Conservation (phyloP, 2,113 vertebrate genomes). For the Carlito syrichta region DNA sequence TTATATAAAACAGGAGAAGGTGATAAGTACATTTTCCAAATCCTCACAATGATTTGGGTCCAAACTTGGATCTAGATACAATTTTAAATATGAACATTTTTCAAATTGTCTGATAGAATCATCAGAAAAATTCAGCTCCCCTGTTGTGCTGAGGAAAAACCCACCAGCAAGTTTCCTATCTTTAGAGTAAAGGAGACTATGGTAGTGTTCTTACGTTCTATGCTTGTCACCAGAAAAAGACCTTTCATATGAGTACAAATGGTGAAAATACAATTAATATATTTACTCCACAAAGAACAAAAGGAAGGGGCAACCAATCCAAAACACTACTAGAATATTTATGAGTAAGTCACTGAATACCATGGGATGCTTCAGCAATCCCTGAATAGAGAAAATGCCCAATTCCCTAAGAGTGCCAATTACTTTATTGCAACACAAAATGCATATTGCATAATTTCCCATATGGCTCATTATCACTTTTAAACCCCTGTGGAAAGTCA, state of each 20-base stretch:
- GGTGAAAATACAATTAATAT: neutral
- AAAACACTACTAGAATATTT: slow-evolving; percentile 22
- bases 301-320: neutral
- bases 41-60: neutral
- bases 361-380: neutral
- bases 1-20: neutral
- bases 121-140: neutral
- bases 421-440: slow-evolving; percentile 17
- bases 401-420: slow-evolving; percentile 2
- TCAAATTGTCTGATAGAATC: neutral
- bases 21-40: neutral
- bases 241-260: neutral
- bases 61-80: neutral
- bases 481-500: neutral
- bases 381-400: neutral
- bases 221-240: neutral
- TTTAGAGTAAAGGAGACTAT: neutral
- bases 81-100: neutral
- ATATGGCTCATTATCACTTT: slow-evolving; percentile 3
- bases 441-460: neutral
- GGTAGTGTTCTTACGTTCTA: neutral
- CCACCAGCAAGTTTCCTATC: neutral
- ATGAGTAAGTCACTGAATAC: neutral
- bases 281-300: neutral
- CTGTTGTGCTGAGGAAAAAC: neutral